Percentiles rank a stretch among this genome's conserved stretches.
phyloP scores from a whole-genome alignment of 1,140 invertebrate genomes.

The Calliphora vicina region DNA sequence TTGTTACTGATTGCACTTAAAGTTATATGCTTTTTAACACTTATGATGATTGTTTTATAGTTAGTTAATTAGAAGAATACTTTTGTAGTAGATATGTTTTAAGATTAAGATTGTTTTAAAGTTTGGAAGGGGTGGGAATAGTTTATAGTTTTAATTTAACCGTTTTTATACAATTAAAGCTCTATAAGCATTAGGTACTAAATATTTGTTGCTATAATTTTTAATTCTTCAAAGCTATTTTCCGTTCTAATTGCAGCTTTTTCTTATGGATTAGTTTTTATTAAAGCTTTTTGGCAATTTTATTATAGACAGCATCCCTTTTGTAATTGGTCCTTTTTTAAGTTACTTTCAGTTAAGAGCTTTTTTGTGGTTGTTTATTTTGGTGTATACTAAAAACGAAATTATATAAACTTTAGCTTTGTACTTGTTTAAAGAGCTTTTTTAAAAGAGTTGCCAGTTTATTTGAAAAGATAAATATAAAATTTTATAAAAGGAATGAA shows the following conservation, averaged over 20 bases:
- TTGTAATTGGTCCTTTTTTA: background rate
- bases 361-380: background rate
- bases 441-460: background rate
- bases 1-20: background rate
- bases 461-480: background rate
- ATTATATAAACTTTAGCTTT: background rate
- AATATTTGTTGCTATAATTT: background rate
- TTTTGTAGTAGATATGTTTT: background rate
- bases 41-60: constrained; percentile 4
- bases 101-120: background rate
- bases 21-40: no score
- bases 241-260: background rate
- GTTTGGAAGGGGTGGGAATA: background rate
- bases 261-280: background rate
- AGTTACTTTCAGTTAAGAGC: background rate
- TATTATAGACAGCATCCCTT: background rate
- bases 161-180: background rate
- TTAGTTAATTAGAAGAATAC: background rate
- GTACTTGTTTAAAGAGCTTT: background rate
- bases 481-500: no score
- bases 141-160: background rate
- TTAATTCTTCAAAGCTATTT: background rate
- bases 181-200: constrained; percentile 7
- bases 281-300: background rate
- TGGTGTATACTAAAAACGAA: background rate